These are phyloP conservation scores for Hecatera dysodea DNA, from an alignment of 2,888 invertebrate genomes.

Conservation along the genomic window DNA sequence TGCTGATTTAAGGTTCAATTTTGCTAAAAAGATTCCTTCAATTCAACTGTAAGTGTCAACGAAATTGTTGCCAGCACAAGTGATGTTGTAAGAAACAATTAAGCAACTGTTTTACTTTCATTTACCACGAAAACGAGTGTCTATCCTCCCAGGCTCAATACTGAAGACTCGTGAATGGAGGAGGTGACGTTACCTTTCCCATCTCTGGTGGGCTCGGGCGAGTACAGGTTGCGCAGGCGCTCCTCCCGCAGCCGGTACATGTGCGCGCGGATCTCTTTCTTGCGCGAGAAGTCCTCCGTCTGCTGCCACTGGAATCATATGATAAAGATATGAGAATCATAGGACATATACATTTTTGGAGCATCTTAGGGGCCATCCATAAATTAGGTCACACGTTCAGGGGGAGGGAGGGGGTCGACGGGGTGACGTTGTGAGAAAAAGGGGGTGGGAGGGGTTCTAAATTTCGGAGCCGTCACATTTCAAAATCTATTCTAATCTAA, in stretches of 20 bases:
- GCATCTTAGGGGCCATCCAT: too few species aligned
- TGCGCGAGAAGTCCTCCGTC: conserved; percentile 96
- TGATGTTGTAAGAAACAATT: neutral
- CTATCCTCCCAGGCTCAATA: conserved; percentile 4
- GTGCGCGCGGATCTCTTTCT: conserved; percentile 96
- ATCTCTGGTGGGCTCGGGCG: conserved; percentile 82
- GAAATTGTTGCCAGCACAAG: too few species aligned
- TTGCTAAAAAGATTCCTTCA: too few species aligned
- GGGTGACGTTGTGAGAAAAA: too few species aligned
- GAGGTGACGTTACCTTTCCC: conserved; percentile 81
- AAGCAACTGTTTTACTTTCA: neutral
- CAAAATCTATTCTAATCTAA: too few species aligned
- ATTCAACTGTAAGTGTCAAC: too few species aligned
- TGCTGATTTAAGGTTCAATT: too few species aligned
- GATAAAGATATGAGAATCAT: too few species aligned
- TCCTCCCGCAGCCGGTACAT: conserved; percentile 96
- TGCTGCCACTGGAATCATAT: conserved; percentile 94
- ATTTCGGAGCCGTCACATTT: too few species aligned
- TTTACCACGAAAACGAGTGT: neutral
- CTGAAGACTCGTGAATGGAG: neutral
- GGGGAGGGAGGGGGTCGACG: too few species aligned
- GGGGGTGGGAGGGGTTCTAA: too few species aligned
- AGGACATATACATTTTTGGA: conserved; percentile 5
- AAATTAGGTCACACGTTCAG: too few species aligned
- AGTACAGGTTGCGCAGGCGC: conserved; percentile 94